Percentiles rank a stretch among this genome's conserved stretches.
Conservation (phyloP, 2,888 invertebrate species). For the Ecdyonurus torrentis region DNA sequence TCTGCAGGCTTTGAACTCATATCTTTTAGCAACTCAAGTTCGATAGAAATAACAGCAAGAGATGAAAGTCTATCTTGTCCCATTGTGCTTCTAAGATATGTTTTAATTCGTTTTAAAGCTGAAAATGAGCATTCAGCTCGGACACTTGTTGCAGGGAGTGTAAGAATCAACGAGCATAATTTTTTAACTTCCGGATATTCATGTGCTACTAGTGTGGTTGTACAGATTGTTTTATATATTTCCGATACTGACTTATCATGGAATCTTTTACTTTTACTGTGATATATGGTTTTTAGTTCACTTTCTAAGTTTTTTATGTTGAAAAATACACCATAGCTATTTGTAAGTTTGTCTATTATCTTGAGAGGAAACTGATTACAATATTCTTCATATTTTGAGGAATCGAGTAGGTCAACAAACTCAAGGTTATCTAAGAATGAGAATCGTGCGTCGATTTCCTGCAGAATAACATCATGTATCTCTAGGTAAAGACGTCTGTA, state of each 20-base stretch:
- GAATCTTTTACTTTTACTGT: too few relatives aligned
- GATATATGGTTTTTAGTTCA: background rate
- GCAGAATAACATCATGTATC: conserved; percentile 8
- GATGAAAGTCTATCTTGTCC: conserved; percentile 9
- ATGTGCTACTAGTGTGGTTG: background rate
- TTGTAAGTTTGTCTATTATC: background rate
- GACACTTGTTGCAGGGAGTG: conserved; percentile 11
- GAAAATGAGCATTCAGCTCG: conserved; percentile 3
- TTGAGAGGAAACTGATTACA: too few relatives aligned
- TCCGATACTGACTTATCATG: background rate
- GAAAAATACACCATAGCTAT: background rate
- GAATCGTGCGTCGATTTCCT: conserved; percentile 10
- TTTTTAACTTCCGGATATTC: conserved; percentile 12
- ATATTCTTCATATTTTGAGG: conserved; percentile 6
- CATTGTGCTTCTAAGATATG: conserved; percentile 10
- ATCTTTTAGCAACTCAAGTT: conserved; percentile 12
- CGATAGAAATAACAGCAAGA: conserved; percentile 12
- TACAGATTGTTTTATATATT: background rate
- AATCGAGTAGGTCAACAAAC: conserved; percentile 8
- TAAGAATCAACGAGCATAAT: conserved; percentile 11
- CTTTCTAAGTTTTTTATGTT: background rate
- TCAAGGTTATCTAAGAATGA: conserved; percentile 7
- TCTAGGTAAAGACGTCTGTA: background rate
- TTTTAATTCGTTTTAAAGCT: conserved; percentile 12
- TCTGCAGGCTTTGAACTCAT: conserved; percentile 8